Conservation (phyloP, 2,797 vertebrate genomes). For the Monodelphis domestica region DNA sequence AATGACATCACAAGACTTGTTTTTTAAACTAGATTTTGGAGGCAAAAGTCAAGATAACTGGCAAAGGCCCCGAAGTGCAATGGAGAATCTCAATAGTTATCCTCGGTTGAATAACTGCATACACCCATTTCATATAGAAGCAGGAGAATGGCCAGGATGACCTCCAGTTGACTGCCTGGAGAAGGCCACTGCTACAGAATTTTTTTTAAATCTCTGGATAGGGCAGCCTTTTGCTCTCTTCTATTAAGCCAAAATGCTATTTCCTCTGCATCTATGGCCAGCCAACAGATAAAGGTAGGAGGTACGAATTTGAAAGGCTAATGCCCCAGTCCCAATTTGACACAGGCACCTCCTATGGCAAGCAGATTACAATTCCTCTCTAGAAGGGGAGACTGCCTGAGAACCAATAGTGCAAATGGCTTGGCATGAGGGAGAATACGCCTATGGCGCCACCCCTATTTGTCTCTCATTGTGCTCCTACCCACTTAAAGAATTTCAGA, state of each 20-base stretch:
- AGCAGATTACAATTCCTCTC: neutral
- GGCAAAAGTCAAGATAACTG: too few relatives aligned
- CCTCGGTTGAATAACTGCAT: neutral
- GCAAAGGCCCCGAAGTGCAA: too few relatives aligned
- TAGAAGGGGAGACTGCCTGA: neutral
- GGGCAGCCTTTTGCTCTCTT: neutral
- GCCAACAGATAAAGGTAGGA: neutral
- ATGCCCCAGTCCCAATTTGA: neutral
- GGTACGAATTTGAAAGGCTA: neutral
- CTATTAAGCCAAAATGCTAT: constrained; percentile 24
- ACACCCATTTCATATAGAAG: neutral
- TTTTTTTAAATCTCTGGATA: constrained; percentile 33
- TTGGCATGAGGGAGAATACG: neutral
- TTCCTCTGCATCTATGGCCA: constrained; percentile 10
- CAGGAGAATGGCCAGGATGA: neutral
- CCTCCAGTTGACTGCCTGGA: neutral
- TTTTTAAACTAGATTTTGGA: too few relatives aligned
- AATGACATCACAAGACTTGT: too few relatives aligned
- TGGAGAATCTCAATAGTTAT: too few relatives aligned
- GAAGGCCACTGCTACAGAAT: neutral
- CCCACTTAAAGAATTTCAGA: neutral
- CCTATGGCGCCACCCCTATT: neutral
- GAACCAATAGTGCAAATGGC: neutral
- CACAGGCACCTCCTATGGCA: neutral
- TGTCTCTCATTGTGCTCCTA: neutral